Percentiles rank a stretch among this genome's conserved stretches.
Conservation (phyloP, 2,797 vertebrate species). For the Macropus fuliginosus region DNA sequence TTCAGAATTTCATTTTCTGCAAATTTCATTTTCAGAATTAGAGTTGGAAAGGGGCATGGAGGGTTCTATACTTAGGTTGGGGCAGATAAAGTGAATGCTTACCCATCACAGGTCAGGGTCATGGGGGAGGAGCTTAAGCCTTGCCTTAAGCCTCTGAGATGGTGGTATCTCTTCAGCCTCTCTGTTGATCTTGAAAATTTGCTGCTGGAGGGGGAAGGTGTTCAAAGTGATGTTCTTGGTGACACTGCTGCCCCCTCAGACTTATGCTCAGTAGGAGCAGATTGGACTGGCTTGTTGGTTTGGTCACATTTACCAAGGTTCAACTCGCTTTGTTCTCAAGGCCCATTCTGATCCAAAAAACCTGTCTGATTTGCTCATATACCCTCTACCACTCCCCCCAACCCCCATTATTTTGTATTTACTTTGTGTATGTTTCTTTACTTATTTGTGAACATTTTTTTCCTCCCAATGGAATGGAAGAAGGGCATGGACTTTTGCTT, state of each 20-base stretch:
- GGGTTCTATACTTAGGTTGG: not conserved
- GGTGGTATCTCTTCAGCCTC: not conserved
- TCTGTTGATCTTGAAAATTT: not conserved
- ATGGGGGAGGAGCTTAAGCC: not conserved
- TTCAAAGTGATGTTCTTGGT: not conserved
- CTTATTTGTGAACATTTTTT: not conserved
- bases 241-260: not conserved
- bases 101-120: not conserved
- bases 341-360: not conserved
- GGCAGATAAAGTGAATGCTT: not conserved
- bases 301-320: not conserved
- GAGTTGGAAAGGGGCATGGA: not conserved
- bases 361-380: not conserved
- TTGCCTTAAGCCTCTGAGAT: not conserved
- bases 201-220: not conserved
- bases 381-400: not conserved
- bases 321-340: not conserved
- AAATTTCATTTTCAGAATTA: not conserved
- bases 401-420: not conserved
- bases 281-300: not conserved
- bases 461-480: not conserved
- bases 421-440: not conserved
- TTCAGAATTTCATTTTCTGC: no score
- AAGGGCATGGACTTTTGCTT: not conserved
- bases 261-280: not conserved